phyloP scores from a whole-genome alignment of 1,140 invertebrate species.

The Psix sp. region DNA sequence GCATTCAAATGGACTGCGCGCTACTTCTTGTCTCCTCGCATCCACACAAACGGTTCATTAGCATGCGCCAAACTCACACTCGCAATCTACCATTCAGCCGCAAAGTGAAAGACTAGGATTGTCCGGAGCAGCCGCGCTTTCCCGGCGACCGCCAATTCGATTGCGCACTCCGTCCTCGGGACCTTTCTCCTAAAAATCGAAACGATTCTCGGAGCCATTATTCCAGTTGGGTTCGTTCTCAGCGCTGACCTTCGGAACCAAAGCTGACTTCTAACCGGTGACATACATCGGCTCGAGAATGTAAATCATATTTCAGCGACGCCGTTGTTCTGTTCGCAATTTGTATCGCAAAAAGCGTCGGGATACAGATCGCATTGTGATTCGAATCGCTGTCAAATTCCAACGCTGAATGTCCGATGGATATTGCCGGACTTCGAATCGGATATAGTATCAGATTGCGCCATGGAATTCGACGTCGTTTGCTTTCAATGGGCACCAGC shows the following conservation, averaged over 20 bases:
- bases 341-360: conserved; percentile 39
- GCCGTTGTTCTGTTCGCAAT: conserved; percentile 32
- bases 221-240: no score
- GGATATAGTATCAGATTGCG: conserved; percentile 47
- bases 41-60: conserved; percentile 4
- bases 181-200: no score
- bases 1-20: conserved; percentile 32
- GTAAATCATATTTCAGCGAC: conserved; percentile 6
- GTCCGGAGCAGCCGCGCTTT: conserved; percentile 3
- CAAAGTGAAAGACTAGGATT: conserved; percentile 22
- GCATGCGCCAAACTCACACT: conserved; percentile 11
- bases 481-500: conserved; percentile 43
- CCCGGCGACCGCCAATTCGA: no score
- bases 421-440: conserved; percentile 43
- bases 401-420: conserved; percentile 46
- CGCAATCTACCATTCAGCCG: conserved; percentile 7
- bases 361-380: conserved; percentile 40
- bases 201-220: no score
- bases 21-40: conserved; percentile 8
- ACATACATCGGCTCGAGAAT: not conserved
- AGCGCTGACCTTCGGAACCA: not conserved
- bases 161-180: not conserved
- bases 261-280: not conserved
- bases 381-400: conserved; percentile 51
- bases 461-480: conserved; percentile 41